Base-by-base conservation (phyloP, 2,888 invertebrate species). In the Agrochola lychnidis region DNA sequence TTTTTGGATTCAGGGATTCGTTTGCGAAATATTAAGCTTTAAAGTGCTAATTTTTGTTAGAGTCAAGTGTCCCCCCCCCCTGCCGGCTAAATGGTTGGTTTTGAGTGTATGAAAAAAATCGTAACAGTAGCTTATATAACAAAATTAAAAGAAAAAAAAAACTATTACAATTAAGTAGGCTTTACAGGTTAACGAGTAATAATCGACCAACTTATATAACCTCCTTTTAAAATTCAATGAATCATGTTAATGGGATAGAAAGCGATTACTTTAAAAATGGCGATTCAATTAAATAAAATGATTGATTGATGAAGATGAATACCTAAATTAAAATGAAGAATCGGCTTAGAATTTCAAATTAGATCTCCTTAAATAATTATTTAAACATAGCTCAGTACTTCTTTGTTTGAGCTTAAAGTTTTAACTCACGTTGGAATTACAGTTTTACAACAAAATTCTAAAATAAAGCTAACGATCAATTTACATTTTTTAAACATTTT, bases 311-410 rank as follows among this genome's bases (percentile, higher is more conserved):
- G n/a, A n/a, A 81, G 66, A 48, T 45, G 71, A 76, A 73, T 80
- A 68, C 67, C 71, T 83, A 75, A 76, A 83, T 85, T 76, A 84
- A 79, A 87, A 84, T 76, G 70, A 76, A 81, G 74, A 51, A 61
- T 45, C 7, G 22, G 67, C 4, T 62, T 10, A 56, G n/a, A 56
- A 0, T n/a, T 10, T 56, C 2, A 12, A n/a, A 1, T n/a, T n/a
- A n/a, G 12, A 56, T 56, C 56, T 56, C n/a, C 0, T 10, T 10
- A 10, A n/a, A 4, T 56, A n/a, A n/a, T 56, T 12, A n/a, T 4
- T n/a, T 56, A 12, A 1, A n/a, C n/a, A n/a, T n/a, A n/a, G n/a
- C n/a, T n/a, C 22, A 10, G 16, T 7, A 16, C 3, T 12, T 19
- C 19, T 25, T 10, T 64, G 42, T 10, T n/a, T 42, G 16, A 45